These are phyloP conservation scores for Dicrostonyx torquatus DNA, from an alignment of 2,797 vertebrate genomes.

Conservation along the genomic window DNA sequence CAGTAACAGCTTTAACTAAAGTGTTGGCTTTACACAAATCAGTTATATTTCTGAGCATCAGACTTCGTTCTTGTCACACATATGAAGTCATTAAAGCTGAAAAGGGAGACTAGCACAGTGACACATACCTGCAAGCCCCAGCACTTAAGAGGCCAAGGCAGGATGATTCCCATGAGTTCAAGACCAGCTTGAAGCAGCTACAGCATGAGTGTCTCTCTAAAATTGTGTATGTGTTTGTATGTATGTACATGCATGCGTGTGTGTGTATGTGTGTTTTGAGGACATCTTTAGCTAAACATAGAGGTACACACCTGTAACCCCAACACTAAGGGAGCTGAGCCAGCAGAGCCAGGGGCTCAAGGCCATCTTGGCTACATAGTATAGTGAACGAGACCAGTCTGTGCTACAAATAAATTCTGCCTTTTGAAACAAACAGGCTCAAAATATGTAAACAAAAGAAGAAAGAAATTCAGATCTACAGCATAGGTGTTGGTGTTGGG, in stretches of 20 bases:
- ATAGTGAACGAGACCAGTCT: not conserved
- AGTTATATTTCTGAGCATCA: not conserved
- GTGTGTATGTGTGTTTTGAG: not conserved
- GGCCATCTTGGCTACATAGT: not conserved
- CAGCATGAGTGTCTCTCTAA: not conserved
- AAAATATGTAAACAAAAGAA: not conserved
- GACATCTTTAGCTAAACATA: not conserved
- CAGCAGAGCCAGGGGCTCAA: not conserved
- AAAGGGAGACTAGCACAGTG: not conserved
- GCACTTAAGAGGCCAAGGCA: not conserved
- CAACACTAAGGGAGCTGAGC: not conserved
- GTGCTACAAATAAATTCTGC: not conserved
- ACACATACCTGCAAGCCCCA: not conserved
- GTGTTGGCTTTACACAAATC: not conserved
- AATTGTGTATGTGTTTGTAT: not conserved
- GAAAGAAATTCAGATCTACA: not conserved
- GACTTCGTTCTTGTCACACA: not conserved
- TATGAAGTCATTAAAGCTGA: not conserved
- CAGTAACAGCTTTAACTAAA: conserved; percentile 21
- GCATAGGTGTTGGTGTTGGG: not conserved
- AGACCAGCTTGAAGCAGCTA: not conserved
- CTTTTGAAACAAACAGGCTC: not conserved
- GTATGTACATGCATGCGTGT: not conserved
- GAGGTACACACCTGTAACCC: not conserved
- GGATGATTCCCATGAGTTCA: not conserved